Conservation (phyloP, 2,797 vertebrate species). For the Ibycter americanus region DNA sequence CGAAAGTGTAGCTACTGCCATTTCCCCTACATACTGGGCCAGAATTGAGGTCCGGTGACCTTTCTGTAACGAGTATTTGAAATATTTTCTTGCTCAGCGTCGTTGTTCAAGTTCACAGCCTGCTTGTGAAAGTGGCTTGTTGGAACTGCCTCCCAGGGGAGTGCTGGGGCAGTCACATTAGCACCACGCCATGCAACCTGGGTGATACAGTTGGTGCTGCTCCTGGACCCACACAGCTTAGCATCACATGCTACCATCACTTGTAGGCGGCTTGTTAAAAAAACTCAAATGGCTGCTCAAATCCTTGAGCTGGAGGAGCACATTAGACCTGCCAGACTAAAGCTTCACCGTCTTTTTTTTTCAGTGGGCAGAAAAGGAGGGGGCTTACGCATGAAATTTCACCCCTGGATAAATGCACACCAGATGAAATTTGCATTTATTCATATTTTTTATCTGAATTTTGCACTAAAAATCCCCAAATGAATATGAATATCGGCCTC, state of each 20-base stretch:
- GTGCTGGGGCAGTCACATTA: not conserved
- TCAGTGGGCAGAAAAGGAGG: not conserved
- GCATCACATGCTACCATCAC: not conserved
- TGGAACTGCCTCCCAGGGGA: not conserved
- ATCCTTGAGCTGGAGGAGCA: not conserved
- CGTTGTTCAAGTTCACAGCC: not conserved
- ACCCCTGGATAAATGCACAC: not conserved
- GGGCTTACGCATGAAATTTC: not conserved
- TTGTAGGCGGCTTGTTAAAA: not conserved
- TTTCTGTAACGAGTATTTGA: not conserved
- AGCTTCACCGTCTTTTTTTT: not conserved
- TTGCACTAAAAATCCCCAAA: conserved; percentile 7
- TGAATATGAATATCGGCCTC: not conserved
- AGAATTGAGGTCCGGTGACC: not conserved
- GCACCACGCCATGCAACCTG: not conserved
- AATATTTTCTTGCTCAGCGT: not conserved
- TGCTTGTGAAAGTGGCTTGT: not conserved
- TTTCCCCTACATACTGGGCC: not conserved
- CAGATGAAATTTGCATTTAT: not conserved
- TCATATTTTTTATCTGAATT: not conserved
- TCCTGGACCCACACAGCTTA: not conserved
- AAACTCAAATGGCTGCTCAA: not conserved
- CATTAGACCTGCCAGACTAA: not conserved
- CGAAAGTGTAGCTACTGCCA: not conserved
- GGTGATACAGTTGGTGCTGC: not conserved